Evolutionary conservation across 1,140 invertebrate species (phyloP), one percentile per base, ranked within the genome.

Genomic region (Euglossa dilemma): DNA sequence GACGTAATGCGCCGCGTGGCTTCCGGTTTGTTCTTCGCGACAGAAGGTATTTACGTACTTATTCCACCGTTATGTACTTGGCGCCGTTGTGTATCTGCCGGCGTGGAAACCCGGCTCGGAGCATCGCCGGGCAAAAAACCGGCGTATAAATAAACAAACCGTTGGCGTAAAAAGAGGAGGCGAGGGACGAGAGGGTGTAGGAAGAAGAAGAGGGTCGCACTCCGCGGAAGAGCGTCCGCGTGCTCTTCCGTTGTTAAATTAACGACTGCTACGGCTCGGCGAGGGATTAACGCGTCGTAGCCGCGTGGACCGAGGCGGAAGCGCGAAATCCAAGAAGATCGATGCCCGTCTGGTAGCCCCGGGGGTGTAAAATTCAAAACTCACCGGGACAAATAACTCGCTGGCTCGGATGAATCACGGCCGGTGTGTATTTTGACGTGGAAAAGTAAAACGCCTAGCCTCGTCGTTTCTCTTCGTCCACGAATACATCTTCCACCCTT

Each of bases 321-420:
- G 28, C 28, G 70, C n/a, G 79, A 74, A 74, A 74, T 61, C 50
- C 47, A n/a, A 47, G 59, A 80, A 73, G 70, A 74, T 74, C 66
- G 71, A 73, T 74, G 61, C 70, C 18, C 50, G n/a, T 54, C 70
- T 28, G 23, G 47, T 47, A 57, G 7, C 14, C 20, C 6, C 47
- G 8, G 12, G 14, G 23, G 79, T 73, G 47, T 43, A 64, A 72
- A 64, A 80, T 64, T 73, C 69, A 45, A 54, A 80, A 70, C 54
- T 71, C 78, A 25, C 23, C 69, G 69, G 36, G 69, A 73, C 23
- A 54, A 73, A 80, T 73, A 73, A 73, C 57, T 50, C 5, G 20
- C 25, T n/a, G 16, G n/a, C 18, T 36, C 0, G 28, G 28, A 54
- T 43, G 57, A 54, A 73, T 80, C 59, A 43, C 28, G 3, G 16